Evolutionary conservation across 2,888 invertebrate genomes (phyloP), one percentile per base, ranked within the genome.

Genomic region (Leptinotarsa tumamoca): DNA sequence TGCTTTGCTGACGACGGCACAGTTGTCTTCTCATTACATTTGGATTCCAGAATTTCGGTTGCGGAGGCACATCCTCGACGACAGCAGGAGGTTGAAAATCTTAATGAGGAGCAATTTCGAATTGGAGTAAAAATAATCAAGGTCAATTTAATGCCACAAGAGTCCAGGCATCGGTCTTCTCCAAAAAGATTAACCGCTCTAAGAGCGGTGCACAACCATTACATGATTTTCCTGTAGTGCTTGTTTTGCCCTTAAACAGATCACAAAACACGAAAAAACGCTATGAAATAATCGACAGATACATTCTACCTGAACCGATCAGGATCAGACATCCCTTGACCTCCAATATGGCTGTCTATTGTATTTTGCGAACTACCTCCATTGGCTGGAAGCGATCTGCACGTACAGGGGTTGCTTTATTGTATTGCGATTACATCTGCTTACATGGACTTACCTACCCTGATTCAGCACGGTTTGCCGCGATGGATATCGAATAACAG

Each of bases 311-410:
- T 68, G 68, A 23, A 68, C 54, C 68, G 63, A 63, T 63, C 63
- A 63, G 33, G 63, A 63, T 58, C 68, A 72, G 54, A 54, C 73
- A 76, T 73, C 76, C 79, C 72, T 68, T 76, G 72, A 71, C 72
- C 72, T 72, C 71, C 76, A 81, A 79, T 67, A 81, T 81, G 81
- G 81, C 81, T 79, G 81, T 75, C 79, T 56, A 77, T 77, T 79
- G 78, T 80, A 67, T 67, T 56, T 72, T 73, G 75, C 68, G 63
- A 73, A 77, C 73, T 73, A 77, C 78, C 77, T 79, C 78, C 76
- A 81, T 81, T 81, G 81, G 81, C 75, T 71, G 75, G 63, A 66
- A 71, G 54, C 54, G 51, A 73, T 68, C 61, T 67, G 73, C 76
- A 71, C 68, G 68, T 73, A 69, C 69, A 73, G 71, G 70, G 73